Conservation (phyloP, 2,113 vertebrate species). For the Tyrannus savana region DNA sequence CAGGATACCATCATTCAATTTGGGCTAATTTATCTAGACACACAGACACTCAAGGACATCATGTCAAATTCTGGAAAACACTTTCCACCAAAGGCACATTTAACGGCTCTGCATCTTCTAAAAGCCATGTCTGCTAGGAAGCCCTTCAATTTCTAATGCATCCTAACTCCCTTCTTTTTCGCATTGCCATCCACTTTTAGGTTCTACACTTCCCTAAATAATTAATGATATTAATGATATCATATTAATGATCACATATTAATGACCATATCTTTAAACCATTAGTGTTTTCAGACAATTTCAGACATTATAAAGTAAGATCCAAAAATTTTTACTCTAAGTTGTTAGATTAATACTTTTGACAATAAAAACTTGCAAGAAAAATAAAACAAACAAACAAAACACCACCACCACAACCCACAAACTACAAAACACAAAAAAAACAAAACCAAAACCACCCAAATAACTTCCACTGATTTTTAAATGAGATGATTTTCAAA, state of each 20-base stretch:
- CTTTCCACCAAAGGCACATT: neutral
- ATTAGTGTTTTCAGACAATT: neutral
- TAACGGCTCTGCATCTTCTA: neutral
- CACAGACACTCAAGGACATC: neutral
- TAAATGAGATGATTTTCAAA: neutral
- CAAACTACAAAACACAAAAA: neutral
- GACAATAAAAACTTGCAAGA: neutral
- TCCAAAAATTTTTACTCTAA: neutral
- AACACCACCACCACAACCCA: too few species aligned
- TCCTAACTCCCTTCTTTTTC: neutral
- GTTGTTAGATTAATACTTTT: neutral
- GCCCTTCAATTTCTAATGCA: neutral
- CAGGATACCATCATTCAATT: neutral
- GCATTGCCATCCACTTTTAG: neutral
- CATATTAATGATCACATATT: neutral
- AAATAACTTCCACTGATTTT: neutral
- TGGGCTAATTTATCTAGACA: neutral
- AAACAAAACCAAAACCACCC: neutral
- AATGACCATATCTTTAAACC: neutral
- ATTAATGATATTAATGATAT: neutral
- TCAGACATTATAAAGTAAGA: neutral
- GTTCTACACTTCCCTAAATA: neutral
- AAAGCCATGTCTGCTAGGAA: neutral
- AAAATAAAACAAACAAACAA: neutral
- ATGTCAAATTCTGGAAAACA: neutral